Base-by-base conservation (phyloP, 2,113 vertebrate species). In the Puma concolor region DNA sequence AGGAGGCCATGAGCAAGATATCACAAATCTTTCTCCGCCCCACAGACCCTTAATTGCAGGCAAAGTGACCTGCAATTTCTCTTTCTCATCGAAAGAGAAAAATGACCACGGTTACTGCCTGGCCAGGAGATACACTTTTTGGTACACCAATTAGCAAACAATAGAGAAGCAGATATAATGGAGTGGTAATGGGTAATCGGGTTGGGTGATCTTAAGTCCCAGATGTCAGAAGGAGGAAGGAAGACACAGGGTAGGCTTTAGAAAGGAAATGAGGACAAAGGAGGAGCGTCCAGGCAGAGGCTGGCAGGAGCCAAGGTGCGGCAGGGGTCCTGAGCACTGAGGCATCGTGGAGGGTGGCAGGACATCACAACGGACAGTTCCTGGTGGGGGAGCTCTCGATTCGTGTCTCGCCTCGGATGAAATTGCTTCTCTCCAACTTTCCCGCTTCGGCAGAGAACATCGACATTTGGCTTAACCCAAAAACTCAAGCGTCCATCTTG, bases 21-120 rank as follows among this genome's bases (percentile, higher is more conserved):
- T 33, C 38, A 50, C 25, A 13, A 31, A 9, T 38, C 23, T 6
- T 36, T 7, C 23, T 25, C 36, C 2, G 3, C 23, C 15, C 7
- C 41, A 36, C 23, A 57, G 87, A 52, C 76, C 69, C 64, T 76
- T 87, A 85, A 95, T 74, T 80, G 80, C 52, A 52, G 71, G 54
- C 88, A 64, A 82, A 69, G 67, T 85, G 44, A 44, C 7, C 44
- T 44, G 8, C 44, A 44, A 9, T 44, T 44, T 1, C 44, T 44
- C 44, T 44, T 44, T 0, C 44, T 44, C 44, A 9, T 44, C 8
- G 44, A 52, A 94, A 79, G 6, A 77, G 38, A 84, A 95, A 82
- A 76, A 23, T 63, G 25, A 72, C 50, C 1, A 0, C 52, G 41
- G 19, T 88, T 33, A 4, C 64, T 83, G 81, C 54, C 82, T 60